A percentile compares a stretch with the other conserved stretches of the same genome.
These are phyloP conservation scores for Numenius phaeopus DNA, from an alignment of 2,797 vertebrate genomes.

Conservation along the genomic window DNA sequence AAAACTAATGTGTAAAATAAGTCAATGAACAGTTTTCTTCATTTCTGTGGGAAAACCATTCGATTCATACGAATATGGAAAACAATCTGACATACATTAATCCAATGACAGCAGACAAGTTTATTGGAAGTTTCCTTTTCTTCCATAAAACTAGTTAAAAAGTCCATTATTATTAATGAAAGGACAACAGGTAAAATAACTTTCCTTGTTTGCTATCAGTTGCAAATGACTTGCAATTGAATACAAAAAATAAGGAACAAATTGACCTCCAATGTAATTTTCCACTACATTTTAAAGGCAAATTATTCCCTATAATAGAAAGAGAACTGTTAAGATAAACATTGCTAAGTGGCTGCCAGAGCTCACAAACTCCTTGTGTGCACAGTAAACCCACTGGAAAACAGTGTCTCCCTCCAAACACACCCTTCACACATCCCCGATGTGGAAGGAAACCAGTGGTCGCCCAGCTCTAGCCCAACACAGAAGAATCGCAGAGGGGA, in stretches of 20 bases:
- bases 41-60: neutral
- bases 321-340: neutral
- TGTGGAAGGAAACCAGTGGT: neutral
- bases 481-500: fast-evolving
- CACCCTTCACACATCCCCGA: neutral
- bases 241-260: neutral
- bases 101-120: neutral
- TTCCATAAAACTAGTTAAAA: neutral
- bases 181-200: neutral
- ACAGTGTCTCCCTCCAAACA: neutral
- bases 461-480: neutral
- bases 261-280: neutral
- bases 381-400: neutral
- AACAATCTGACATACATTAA: neutral
- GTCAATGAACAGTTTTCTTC: neutral
- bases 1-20: neutral
- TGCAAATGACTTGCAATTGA: neutral
- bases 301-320: neutral
- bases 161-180: neutral
- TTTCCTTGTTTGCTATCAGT: neutral
- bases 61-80: neutral
- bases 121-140: neutral
- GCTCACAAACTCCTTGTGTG: neutral
- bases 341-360: neutral
- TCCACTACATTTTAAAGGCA: neutral